Conservation (phyloP, 53 echinoderm and acorn worm genomes). For the Echinarachnius parma region DNA sequence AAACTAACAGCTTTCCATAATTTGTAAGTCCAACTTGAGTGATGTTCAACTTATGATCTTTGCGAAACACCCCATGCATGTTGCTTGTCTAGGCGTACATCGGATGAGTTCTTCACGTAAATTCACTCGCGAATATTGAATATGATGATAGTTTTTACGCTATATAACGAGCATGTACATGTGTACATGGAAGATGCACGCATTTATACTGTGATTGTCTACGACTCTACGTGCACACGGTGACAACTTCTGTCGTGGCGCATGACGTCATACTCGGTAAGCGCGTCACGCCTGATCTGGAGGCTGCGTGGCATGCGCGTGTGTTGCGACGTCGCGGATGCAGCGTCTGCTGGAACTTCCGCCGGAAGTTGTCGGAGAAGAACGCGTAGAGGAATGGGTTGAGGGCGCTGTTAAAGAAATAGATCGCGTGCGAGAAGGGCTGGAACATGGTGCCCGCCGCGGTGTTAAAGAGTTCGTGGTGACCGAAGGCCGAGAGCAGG, state of each 20-base stretch:
- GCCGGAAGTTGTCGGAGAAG: slow-evolving; percentile 88
- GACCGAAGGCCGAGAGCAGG: slow-evolving; percentile 44
- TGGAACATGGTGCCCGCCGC: slow-evolving; percentile 34
- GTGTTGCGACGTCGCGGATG: slow-evolving; percentile 45
- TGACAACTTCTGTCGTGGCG: slow-evolving; percentile 69
- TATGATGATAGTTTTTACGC: too few relatives aligned
- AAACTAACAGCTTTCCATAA: too few relatives aligned
- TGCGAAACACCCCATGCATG: too few relatives aligned
- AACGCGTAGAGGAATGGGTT: slow-evolving; percentile 94
- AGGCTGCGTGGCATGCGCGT: slow-evolving; percentile 33
- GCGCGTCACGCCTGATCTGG: slow-evolving; percentile 51
- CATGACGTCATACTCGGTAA: slow-evolving; percentile 77
- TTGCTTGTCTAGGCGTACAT: too few relatives aligned
- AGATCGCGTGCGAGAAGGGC: slow-evolving; percentile 64
- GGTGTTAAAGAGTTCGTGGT: slow-evolving; percentile 37
- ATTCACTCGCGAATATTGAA: too few relatives aligned
- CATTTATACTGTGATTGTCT: too few relatives aligned
- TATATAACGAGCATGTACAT: too few relatives aligned
- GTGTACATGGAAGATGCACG: too few relatives aligned
- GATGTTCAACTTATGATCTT: too few relatives aligned
- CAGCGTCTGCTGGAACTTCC: slow-evolving; percentile 71
- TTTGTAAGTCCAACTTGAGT: too few relatives aligned
- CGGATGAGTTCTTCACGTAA: too few relatives aligned
- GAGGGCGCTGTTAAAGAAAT: slow-evolving; percentile 89
- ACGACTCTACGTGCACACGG: too few relatives aligned